Evolutionary conservation across 2,113 vertebrate species (phyloP).

Genomic region (Upupa epops): DNA sequence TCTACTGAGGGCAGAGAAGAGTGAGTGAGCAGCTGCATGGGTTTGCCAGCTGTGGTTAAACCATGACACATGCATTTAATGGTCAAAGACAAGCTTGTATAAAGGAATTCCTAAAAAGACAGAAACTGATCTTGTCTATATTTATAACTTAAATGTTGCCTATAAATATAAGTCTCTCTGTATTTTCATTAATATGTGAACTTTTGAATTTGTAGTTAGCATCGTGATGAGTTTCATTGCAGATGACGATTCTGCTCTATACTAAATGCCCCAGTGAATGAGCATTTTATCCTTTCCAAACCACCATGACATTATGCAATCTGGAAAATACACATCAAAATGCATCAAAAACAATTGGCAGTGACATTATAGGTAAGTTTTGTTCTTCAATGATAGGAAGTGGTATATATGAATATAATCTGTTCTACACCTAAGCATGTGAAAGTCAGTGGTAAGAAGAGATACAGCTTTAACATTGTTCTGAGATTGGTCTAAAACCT

Average conservation of each 20-base stretch:
- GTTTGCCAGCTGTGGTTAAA: not conserved
- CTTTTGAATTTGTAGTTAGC: not conserved
- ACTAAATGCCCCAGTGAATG: conserved; percentile 2
- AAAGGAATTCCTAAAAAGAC: not conserved
- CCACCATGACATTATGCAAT: not conserved
- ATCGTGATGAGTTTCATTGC: not conserved
- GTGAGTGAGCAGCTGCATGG: not conserved
- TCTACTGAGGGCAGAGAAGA: not conserved
- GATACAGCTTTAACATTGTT: conserved; percentile 21
- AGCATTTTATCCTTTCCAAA: not conserved
- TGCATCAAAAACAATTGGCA: not conserved
- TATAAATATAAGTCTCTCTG: not conserved
- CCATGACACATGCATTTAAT: not conserved
- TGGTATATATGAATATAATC: conserved; percentile 44
- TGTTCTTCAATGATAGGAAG: not conserved
- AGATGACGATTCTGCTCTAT: not conserved
- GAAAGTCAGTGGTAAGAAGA: conserved; percentile 37
- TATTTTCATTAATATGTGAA: not conserved
- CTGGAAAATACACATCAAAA: conserved; percentile 17
- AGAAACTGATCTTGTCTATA: not conserved
- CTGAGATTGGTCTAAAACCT: not conserved
- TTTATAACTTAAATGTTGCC: not conserved
- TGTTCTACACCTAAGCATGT: not conserved
- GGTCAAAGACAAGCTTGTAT: not conserved
- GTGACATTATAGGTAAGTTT: not conserved